These are phyloP conservation scores for Zelleria hepariella DNA, from an alignment of 2,888 invertebrate genomes.

Conservation along the genomic window DNA sequence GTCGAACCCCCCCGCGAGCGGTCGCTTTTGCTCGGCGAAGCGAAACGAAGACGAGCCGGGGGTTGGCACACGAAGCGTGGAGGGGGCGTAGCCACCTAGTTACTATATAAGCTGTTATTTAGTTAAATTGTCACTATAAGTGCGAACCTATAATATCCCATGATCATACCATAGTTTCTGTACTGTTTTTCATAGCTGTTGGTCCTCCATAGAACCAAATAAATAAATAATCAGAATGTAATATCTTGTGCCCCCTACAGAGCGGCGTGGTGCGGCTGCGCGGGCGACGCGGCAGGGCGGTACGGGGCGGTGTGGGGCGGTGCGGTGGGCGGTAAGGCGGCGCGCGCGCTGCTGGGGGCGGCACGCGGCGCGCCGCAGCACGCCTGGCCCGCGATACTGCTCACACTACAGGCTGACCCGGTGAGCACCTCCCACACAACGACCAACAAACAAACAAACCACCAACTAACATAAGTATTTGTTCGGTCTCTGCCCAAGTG, in stretches of 20 bases:
- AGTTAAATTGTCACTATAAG: too few relatives aligned
- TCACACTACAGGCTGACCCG: slow-evolving; percentile 49
- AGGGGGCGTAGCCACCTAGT: too few relatives aligned
- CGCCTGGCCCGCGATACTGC: slow-evolving; percentile 84
- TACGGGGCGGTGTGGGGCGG: slow-evolving; percentile 56
- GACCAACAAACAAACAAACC: background rate
- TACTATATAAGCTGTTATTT: too few relatives aligned
- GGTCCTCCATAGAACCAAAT: too few relatives aligned
- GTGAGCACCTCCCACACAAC: slow-evolving; percentile 15
- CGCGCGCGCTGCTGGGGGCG: slow-evolving; percentile 33
- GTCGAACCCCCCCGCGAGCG: too few relatives aligned
- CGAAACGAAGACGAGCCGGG: background rate
- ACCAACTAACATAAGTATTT: background rate
- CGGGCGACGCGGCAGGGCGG: slow-evolving; percentile 74
- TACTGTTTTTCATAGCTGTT: too few relatives aligned
- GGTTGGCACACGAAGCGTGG: background rate
- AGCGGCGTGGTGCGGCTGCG: slow-evolving; percentile 78
- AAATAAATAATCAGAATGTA: too few relatives aligned
- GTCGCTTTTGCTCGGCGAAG: too few relatives aligned
- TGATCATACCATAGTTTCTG: too few relatives aligned
- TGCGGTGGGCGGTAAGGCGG: slow-evolving; percentile 64
- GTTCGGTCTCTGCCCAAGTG: background rate
- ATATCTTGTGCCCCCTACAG: slow-evolving; percentile 25
- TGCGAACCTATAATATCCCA: too few relatives aligned
- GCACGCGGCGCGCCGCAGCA: slow-evolving; percentile 50